These are phyloP conservation scores for Dynastes grantii DNA, from an alignment of 2,888 invertebrate genomes.

Conservation along the genomic window DNA sequence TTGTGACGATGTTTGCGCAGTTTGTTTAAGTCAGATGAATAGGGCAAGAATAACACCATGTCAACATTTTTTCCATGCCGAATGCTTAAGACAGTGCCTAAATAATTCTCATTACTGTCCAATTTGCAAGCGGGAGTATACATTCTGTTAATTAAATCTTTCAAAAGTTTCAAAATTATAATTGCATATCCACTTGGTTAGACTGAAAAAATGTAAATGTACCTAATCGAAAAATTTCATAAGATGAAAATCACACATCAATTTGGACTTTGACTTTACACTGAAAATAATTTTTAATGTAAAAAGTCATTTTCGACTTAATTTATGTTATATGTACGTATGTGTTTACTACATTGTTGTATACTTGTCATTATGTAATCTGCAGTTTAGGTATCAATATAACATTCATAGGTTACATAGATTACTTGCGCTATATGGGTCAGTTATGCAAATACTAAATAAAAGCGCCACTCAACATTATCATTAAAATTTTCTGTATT, in stretches of 20 bases:
- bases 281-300: neutral
- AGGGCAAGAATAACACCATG: slow-evolving; percentile 85
- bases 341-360: slow-evolving; percentile 5
- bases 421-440: too few species aligned
- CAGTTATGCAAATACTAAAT: too few species aligned
- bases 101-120: slow-evolving; percentile 81
- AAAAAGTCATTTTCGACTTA: neutral
- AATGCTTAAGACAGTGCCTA: slow-evolving; percentile 83
- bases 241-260: too few species aligned
- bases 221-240: too few species aligned
- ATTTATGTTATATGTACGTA: neutral
- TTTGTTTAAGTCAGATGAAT: slow-evolving; percentile 81
- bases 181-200: neutral
- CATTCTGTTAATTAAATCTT: slow-evolving; percentile 58
- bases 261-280: too few species aligned
- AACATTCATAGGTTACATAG: too few species aligned
- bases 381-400: too few species aligned
- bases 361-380: neutral
- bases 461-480: too few species aligned
- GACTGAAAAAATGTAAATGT: neutral
- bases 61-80: slow-evolving; percentile 86
- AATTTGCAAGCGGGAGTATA: slow-evolving; percentile 81
- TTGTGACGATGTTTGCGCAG: slow-evolving; percentile 85
- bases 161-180: slow-evolving; percentile 2
- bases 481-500: too few species aligned